A percentile compares a stretch with the other conserved stretches of the same genome.
Evolutionary conservation across 1,140 invertebrate species (phyloP).

Genomic region (Drosophila sucinea): DNA sequence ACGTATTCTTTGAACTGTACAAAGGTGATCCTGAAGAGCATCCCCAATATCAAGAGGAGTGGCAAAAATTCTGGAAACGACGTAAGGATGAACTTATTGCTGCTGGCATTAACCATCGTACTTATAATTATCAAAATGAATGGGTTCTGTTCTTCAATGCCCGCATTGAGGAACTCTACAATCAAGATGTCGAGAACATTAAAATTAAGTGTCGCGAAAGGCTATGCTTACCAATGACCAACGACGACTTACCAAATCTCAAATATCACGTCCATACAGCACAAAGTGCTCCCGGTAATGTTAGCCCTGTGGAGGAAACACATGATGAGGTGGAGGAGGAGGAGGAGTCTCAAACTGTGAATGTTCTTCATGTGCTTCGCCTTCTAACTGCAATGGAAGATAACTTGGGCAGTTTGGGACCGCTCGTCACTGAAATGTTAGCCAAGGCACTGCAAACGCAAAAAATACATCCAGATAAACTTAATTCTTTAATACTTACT

Average conservation of each 20-base stretch:
- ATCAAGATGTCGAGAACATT: constrained; percentile 82
- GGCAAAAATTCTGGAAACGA: constrained; percentile 90
- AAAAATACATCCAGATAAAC: constrained; percentile 70
- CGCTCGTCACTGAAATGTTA: constrained; percentile 89
- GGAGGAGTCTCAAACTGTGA: constrained; percentile 16
- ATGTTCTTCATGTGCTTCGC: constrained; percentile 87
- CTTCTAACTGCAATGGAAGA: constrained; percentile 90
- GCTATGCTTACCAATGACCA: constrained; percentile 66
- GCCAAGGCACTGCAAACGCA: constrained; percentile 89
- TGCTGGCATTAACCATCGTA: constrained; percentile 88
- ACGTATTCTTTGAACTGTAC: constrained; percentile 54
- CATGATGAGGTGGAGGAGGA: background rate
- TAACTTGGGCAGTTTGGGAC: constrained; percentile 90
- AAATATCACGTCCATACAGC: constrained; percentile 65
- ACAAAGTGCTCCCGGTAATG: background rate
- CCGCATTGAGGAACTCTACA: constrained; percentile 89
- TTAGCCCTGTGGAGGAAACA: background rate
- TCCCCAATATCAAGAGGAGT: constrained; percentile 91
- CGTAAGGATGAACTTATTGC: constrained; percentile 69
- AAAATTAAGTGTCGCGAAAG: constrained; percentile 80
- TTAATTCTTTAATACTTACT: constrained; percentile 45
- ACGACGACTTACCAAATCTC: constrained; percentile 44
- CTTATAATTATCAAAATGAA: constrained; percentile 92
- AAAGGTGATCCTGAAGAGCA: constrained; percentile 90
- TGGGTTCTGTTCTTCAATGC: constrained; percentile 92